phyloP scores from a whole-genome alignment of 2,113 vertebrate species.

The Marcusenius ussheri region DNA sequence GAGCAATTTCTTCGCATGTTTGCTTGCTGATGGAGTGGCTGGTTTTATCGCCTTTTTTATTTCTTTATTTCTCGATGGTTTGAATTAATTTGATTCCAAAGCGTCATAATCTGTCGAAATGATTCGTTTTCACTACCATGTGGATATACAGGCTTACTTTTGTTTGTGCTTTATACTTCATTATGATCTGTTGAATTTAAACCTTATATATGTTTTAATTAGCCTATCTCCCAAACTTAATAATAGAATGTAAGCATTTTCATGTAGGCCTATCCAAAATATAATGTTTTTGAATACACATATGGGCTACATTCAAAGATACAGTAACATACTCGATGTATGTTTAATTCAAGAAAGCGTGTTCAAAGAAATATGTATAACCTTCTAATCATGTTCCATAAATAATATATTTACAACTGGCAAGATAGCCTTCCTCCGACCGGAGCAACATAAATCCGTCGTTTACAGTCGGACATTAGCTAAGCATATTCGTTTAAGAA shows the following conservation, averaged over 20 bases:
- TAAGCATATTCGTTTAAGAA: constrained; percentile 62
- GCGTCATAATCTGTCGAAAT: background rate
- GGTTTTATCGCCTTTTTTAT: background rate
- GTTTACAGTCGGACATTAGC: constrained; percentile 52
- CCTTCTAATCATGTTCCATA: constrained; percentile 62
- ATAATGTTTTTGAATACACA: background rate
- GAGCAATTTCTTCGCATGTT: background rate
- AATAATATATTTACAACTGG: constrained; percentile 63
- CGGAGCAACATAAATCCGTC: constrained; percentile 47
- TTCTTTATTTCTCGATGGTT: background rate
- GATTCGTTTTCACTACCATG: background rate
- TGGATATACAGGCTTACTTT: background rate
- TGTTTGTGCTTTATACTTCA: background rate
- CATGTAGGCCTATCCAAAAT: background rate
- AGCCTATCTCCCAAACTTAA: background rate
- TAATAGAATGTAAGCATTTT: background rate
- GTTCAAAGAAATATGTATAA: constrained; percentile 57
- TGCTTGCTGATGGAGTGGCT: background rate
- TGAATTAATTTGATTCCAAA: background rate
- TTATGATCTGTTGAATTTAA: background rate
- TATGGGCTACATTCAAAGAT: constrained; percentile 8
- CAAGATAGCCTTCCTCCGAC: constrained; percentile 52
- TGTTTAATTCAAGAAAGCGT: constrained; percentile 52
- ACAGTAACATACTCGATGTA: constrained; percentile 10
- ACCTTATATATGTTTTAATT: background rate